Evolutionary conservation across 2,888 invertebrate genomes (phyloP), one percentile per base, ranked within the genome.

Genomic region (Lasioglossum morio): DNA sequence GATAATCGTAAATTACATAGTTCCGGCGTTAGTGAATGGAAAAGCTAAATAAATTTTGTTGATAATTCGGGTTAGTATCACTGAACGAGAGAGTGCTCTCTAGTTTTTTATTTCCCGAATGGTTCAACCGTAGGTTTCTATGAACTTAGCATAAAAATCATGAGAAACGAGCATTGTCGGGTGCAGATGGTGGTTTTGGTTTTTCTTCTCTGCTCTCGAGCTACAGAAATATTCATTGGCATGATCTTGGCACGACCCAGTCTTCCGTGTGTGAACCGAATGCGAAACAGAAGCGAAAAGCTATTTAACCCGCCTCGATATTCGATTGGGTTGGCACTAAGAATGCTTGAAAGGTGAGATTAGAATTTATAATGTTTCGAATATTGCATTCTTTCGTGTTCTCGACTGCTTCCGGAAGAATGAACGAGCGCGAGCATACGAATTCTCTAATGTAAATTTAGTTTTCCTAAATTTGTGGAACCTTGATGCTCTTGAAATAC

Each of bases 401-500:
- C 34, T 19, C 30, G 30, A 34, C 3, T 37, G 23, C 30, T 19
- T 23, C 23, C 10, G 34, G 19, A 37, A 34, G 60, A n/a, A 73
- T n/a, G 46, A 69, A 84, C 57, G 37, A 69, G 30, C 37, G 57
- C 40, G 0, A 12, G 69, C 70, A 48, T 82, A 69, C 48, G 70
- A 72, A 74, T 57, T 82, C 73, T 60, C 30, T 40, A 70, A 82
- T 53, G 46, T 82, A 77, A 81, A 83, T 81, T 83, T 81, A 83
- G 83, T 83, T 75, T 53, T 53, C 82, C 83, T 82, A 84, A 84
- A 69, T 82, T 74, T 74, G 46, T 70, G 83, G 77, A 84, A 74
- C 82, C 73, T 84, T 82, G 77, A 70, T 74, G 48, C 60, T 82
- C 83, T 79, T 78, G 79, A 79, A 82, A 79, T 82, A 82, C 79